A percentile compares a stretch with the other conserved stretches of the same genome.
Conservation (phyloP, 2,888 invertebrate species). For the Caenorhabditis sp. region DNA sequence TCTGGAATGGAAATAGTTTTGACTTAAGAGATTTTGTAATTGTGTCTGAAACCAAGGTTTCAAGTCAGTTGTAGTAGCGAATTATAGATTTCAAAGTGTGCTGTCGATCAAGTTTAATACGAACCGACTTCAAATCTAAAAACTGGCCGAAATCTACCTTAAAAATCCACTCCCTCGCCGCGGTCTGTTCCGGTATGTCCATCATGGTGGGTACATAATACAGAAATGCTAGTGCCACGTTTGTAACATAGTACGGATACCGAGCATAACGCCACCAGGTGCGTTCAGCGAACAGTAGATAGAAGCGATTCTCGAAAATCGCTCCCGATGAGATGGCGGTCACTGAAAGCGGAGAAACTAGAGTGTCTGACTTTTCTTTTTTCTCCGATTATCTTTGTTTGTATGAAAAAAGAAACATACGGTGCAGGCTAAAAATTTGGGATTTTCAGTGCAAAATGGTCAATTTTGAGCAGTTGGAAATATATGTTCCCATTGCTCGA, state of each 20-base stretch:
- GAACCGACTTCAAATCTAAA: no score
- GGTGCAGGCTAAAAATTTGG: no score
- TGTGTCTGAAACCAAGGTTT: neutral
- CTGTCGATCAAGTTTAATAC: no score
- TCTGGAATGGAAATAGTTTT: no score
- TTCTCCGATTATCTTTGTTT: no score
- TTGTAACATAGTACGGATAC: slow-evolving; percentile 9
- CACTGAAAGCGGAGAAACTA: slow-evolving; percentile 6
- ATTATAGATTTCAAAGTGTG: no score
- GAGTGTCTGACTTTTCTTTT: neutral
- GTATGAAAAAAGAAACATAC: no score
- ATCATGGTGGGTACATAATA: slow-evolving; percentile 28
- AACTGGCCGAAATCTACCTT: neutral
- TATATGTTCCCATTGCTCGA: no score
- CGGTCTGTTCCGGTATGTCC: slow-evolving; percentile 3
- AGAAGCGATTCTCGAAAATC: slow-evolving; percentile 30
- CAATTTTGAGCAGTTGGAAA: no score
- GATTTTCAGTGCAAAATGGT: no score
- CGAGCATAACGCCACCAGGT: slow-evolving; percentile 13
- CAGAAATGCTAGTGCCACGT: neutral
- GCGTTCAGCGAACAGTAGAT: slow-evolving; percentile 14
- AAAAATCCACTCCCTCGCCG: slow-evolving; percentile 17
- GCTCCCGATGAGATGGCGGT: slow-evolving; percentile 4
- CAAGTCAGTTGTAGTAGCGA: no score
- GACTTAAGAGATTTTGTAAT: no score